Percentiles rank a stretch among this genome's conserved stretches.
Conservation (phyloP, 2,113 vertebrate genomes). For the Conger conger region DNA sequence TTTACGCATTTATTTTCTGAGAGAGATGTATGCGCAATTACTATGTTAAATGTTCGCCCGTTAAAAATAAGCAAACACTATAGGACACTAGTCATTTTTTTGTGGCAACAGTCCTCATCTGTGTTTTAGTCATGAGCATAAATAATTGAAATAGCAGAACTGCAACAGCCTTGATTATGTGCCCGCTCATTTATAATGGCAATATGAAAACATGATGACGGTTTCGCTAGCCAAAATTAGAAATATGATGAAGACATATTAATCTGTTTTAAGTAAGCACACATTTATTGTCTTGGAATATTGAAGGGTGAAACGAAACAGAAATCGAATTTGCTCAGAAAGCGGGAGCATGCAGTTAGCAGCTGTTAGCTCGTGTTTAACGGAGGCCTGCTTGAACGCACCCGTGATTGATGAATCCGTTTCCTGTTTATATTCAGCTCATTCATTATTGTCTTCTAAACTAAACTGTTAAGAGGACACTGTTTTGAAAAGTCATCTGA, state of each 20-base stretch:
- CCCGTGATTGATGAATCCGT: constrained; percentile 33
- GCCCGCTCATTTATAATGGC: not conserved
- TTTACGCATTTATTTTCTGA: not conserved
- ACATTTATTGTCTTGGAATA: not conserved
- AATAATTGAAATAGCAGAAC: not conserved
- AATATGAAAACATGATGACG: not conserved
- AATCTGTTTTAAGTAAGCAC: not conserved
- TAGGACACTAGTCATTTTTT: not conserved
- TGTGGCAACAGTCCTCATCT: not conserved
- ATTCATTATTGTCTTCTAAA: constrained; percentile 36
- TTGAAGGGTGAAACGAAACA: not conserved
- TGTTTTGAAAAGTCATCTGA: constrained; percentile 30
- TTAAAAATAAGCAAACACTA: not conserved
- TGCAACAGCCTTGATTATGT: not conserved
- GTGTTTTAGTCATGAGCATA: not conserved
- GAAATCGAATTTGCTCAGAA: not conserved
- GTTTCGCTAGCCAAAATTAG: not conserved
- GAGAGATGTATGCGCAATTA: not conserved
- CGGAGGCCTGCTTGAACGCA: not conserved
- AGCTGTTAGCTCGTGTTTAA: not conserved
- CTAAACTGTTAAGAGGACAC: constrained; percentile 17
- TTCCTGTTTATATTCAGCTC: constrained; percentile 47
- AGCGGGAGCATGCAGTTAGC: not conserved
- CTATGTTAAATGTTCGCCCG: not conserved
- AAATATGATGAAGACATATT: not conserved